These are phyloP conservation scores for Solenopsis invicta DNA, from an alignment of 1,140 invertebrate genomes.

Conservation along the genomic window DNA sequence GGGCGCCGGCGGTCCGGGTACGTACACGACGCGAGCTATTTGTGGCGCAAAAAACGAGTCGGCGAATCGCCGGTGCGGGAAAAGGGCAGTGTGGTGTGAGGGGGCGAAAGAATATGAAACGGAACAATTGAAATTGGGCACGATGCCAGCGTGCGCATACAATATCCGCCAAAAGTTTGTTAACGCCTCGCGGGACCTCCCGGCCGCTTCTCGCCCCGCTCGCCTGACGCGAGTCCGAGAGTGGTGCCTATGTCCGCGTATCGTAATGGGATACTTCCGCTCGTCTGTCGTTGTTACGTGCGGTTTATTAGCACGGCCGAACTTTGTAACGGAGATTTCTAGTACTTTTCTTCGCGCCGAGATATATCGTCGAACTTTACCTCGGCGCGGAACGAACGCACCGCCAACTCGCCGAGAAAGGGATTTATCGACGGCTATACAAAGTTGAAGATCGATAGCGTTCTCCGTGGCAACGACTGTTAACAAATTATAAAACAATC, in stretches of 20 bases:
- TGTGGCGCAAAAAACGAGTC: conserved; percentile 52
- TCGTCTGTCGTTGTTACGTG: conserved; percentile 72
- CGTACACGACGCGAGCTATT: conserved; percentile 70
- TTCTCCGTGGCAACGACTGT: conserved; percentile 46
- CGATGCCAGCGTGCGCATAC: conserved; percentile 61
- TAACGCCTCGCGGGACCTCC: conserved; percentile 53
- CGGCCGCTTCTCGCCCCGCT: neutral
- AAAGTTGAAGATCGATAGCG: conserved; percentile 56
- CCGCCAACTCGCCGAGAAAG: conserved; percentile 34
- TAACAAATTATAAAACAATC: conserved; percentile 61
- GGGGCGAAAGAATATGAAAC: conserved; percentile 65
- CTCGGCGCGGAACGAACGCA: conserved; percentile 34
- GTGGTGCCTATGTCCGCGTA: neutral
- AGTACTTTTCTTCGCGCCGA: conserved; percentile 63
- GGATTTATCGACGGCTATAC: conserved; percentile 55
- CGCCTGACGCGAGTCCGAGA: neutral
- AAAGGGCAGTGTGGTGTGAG: conserved; percentile 48
- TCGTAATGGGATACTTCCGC: conserved; percentile 60
- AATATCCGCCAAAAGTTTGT: conserved; percentile 60
- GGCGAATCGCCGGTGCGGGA: conserved; percentile 39
- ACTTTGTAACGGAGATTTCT: conserved; percentile 68
- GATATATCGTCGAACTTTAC: conserved; percentile 74
- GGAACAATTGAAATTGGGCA: conserved; percentile 77
- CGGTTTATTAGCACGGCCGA: conserved; percentile 58
- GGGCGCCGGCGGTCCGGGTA: conserved; percentile 65